A percentile compares a stretch with the other conserved stretches of the same genome.
phyloP scores from a whole-genome alignment of 2,113 vertebrate species.

The Ciconia stormi region DNA sequence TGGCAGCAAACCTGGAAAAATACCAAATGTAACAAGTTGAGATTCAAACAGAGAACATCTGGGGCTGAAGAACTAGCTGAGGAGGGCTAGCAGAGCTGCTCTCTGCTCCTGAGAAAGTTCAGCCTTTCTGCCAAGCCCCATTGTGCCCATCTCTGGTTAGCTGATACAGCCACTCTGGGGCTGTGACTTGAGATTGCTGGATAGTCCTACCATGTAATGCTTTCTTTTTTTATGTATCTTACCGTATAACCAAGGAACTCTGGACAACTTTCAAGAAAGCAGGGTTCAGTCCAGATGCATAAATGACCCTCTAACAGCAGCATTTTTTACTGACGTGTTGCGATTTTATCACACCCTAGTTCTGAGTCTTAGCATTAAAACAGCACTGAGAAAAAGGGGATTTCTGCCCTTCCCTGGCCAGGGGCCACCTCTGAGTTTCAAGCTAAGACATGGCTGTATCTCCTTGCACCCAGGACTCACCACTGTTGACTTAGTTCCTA shows the following conservation, averaged over 20 bases:
- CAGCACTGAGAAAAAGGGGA: background rate
- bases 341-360: background rate
- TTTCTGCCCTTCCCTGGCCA: background rate
- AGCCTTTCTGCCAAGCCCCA: background rate
- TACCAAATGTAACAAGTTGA: background rate
- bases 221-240: background rate
- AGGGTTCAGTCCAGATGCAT: background rate
- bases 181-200: background rate
- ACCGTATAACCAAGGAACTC: background rate
- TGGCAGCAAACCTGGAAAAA: slow-evolving; percentile 89
- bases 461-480: background rate
- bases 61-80: background rate
- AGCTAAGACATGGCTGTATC: background rate
- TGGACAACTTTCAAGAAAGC: background rate
- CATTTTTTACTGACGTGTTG: background rate
- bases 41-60: background rate
- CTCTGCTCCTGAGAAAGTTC: background rate
- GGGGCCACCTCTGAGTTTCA: background rate
- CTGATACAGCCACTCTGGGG: background rate
- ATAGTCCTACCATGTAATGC: background rate
- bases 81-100: background rate
- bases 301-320: background rate
- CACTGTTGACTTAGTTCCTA: background rate
- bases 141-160: background rate
- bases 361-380: background rate